These are phyloP conservation scores for Mustela nigripes DNA, from an alignment of 2,113 vertebrate species.

Conservation along the genomic window DNA sequence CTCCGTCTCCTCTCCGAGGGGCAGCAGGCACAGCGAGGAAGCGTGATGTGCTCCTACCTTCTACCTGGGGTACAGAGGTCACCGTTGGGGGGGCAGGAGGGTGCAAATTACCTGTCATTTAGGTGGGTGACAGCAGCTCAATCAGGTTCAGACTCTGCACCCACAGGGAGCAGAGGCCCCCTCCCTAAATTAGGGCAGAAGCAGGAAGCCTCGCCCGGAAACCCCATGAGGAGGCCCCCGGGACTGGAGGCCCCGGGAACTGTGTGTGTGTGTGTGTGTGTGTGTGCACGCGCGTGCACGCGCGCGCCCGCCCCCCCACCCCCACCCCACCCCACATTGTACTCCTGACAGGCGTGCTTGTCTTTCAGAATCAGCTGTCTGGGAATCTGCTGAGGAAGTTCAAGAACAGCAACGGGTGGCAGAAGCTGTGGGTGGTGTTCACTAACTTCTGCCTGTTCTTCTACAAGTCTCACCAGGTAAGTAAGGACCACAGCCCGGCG, in stretches of 20 bases:
- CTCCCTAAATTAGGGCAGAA: neutral
- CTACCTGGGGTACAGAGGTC: too few relatives aligned
- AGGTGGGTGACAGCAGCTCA: neutral
- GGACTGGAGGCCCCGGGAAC: neutral
- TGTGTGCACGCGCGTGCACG: too few relatives aligned
- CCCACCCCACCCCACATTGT: too few relatives aligned
- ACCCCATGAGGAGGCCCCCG: neutral
- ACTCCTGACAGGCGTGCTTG: neutral
- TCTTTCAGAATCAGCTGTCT: slow-evolving; percentile 96
- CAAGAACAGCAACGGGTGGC: slow-evolving; percentile 99
- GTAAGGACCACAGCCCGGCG: rapidly evolving
- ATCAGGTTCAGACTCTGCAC: neutral
- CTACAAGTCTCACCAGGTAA: slow-evolving; percentile 99
- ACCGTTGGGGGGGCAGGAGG: too few relatives aligned
- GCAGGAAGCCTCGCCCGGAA: neutral
- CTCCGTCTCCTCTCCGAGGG: neutral
- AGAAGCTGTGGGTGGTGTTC: slow-evolving; percentile 99
- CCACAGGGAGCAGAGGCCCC: neutral
- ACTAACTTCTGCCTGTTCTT: slow-evolving; percentile 99
- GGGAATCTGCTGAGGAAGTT: slow-evolving; percentile 98
- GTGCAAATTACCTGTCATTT: neutral
- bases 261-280: too few relatives aligned
- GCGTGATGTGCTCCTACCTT: neutral
- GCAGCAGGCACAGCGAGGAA: neutral
- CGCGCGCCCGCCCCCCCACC: too few relatives aligned